Base-by-base conservation (phyloP, 1,140 invertebrate species). In the Aphelinus certus region DNA sequence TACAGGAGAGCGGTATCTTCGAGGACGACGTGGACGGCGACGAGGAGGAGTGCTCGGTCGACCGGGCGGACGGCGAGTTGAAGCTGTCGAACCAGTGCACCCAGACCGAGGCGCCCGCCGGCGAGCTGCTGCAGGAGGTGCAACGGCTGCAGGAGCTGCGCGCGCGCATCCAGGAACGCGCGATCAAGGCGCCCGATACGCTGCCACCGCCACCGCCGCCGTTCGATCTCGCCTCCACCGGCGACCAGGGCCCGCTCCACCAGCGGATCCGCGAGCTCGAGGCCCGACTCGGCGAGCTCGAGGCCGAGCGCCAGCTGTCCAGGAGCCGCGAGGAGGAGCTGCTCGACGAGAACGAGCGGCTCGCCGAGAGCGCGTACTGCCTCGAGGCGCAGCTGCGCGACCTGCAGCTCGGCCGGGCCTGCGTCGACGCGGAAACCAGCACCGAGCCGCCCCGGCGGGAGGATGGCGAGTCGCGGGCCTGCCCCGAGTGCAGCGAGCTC, bases 1-100 rank as follows among this genome's bases (percentile, higher is more conserved):
- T 90, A 3, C 89, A 90, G 80, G 89, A 90, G 77, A 89, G 88
- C 73, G 89, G 89, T 7, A 89, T 90, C 65, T 90, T 89, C 76
- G 89, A 89, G 4, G 84, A 81, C 3, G 81, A 83, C 0, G 83
- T 83, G 1, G 78, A 78, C 0, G 81, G 77, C 10, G 80, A 77
- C 7, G 73, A 77, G 56, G 83, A 82, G 7, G 72, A 64, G 58
- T 64, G 79, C 1, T 79, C 64, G 53, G 10, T 73, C 77, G 42
- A 77, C 83, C 10, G 86, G 42, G n/a, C 73, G 76, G 43, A 76
- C 82, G 7, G 86, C 86, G 66, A 56, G 83, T 1, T 0, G 3
- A 26, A 26, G 26, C 1, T 56, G 1, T 5, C 43, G 10, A 70
- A 51, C 26, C 53, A 51, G 2, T 46, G 63, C 48, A 88, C 87